Conservation (phyloP, 1,140 invertebrate species). For the Dryas iulia region DNA sequence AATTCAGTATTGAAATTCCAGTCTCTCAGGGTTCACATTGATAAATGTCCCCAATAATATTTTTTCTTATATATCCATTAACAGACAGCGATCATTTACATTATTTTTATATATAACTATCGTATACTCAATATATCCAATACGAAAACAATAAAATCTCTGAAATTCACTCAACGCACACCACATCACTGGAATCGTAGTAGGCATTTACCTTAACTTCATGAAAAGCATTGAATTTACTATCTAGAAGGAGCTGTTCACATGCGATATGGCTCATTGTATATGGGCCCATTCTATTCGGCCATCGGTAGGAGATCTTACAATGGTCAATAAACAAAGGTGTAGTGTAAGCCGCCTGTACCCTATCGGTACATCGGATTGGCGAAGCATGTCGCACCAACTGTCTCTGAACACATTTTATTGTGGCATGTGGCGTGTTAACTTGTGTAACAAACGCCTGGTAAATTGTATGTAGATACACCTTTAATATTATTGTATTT, state of each 20-base stretch:
- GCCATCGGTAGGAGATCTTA: conserved; percentile 42
- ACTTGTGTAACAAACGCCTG: conserved; percentile 30
- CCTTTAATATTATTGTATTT: conserved; percentile 8
- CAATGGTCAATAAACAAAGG: conserved; percentile 73
- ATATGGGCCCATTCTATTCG: conserved; percentile 53
- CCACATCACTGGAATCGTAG: background rate
- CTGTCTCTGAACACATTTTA: conserved; percentile 63
- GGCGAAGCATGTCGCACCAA: conserved; percentile 62
- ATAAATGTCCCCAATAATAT: too few relatives aligned
- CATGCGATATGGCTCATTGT: conserved; percentile 41
- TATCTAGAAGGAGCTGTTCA: conserved; percentile 30
- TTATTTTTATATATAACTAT: too few relatives aligned
- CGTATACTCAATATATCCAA: too few relatives aligned
- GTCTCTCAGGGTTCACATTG: too few relatives aligned
- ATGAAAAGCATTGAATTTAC: conserved; percentile 17
- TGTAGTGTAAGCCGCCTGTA: conserved; percentile 56
- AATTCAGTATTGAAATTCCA: too few relatives aligned
- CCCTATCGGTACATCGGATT: conserved; percentile 62
- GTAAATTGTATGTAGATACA: conserved; percentile 16
- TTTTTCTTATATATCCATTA: too few relatives aligned
- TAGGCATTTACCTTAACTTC: background rate
- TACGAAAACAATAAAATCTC: background rate
- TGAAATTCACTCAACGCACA: too few relatives aligned
- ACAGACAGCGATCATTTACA: too few relatives aligned
- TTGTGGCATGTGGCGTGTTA: conserved; percentile 52